These are phyloP conservation scores for Gasterosteus nipponicus DNA, from an alignment of 2,113 vertebrate species.

Conservation along the genomic window DNA sequence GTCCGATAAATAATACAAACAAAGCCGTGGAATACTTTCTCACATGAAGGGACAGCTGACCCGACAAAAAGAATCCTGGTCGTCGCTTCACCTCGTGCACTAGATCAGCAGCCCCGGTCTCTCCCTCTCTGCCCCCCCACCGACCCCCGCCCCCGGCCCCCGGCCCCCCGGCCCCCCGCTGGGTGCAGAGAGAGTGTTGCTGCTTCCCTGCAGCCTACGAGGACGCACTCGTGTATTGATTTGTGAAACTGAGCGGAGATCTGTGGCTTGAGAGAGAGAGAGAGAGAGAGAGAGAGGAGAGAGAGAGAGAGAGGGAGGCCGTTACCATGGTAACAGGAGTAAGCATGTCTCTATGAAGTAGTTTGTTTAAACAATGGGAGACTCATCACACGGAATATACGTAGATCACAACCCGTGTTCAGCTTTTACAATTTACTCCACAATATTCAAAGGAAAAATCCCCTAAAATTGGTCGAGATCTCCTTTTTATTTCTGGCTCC, in stretches of 20 bases:
- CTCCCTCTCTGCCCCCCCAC: too few relatives aligned
- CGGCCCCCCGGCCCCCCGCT: too few relatives aligned
- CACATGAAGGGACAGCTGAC: too few relatives aligned
- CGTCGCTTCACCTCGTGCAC: too few relatives aligned
- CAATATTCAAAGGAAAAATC: slow-evolving; percentile 7
- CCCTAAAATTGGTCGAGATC: background rate
- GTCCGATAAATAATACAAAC: too few relatives aligned
- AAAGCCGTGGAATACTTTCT: too few relatives aligned
- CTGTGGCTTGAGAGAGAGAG: slow-evolving; percentile 10
- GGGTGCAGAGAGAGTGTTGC: too few relatives aligned
- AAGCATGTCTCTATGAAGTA: background rate
- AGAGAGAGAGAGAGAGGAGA: background rate
- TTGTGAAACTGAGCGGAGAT: slow-evolving; percentile 14
- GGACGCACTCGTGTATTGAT: slow-evolving; percentile 1
- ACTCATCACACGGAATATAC: background rate
- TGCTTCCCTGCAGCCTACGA: background rate
- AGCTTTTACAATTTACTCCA: background rate
- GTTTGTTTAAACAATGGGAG: background rate
- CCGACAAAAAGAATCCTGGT: too few relatives aligned
- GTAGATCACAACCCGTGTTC: background rate
- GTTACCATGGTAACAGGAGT: slow-evolving; percentile 14
- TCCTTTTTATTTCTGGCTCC: slow-evolving; percentile 26
- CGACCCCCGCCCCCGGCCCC: too few relatives aligned
- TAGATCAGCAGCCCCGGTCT: too few relatives aligned
- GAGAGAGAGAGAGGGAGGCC: background rate